Conservation (phyloP, 2,888 invertebrate genomes). For the Orthosia gothica region DNA sequence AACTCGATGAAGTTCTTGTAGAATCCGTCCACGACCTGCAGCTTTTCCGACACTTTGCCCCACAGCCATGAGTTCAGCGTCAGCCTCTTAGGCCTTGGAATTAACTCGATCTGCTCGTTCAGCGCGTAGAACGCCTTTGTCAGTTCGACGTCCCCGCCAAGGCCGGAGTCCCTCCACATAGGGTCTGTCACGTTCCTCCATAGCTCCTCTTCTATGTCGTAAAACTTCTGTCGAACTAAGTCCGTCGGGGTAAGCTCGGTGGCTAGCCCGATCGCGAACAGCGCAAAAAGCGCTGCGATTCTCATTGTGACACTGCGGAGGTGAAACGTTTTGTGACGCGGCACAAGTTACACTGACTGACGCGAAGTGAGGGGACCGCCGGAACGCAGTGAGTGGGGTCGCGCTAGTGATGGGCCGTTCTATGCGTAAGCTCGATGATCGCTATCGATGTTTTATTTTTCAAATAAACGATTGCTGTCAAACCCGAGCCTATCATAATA, state of each 20-base stretch:
- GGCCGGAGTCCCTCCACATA: conserved; percentile 79
- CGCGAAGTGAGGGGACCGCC: conserved; percentile 80
- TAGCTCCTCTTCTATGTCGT: conserved; percentile 91
- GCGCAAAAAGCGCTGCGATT: conserved; percentile 81
- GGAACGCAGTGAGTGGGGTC: conserved; percentile 77
- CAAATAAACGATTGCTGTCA: no score
- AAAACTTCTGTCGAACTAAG: conserved; percentile 91
- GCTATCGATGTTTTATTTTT: conserved; percentile 49
- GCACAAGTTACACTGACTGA: conserved; percentile 80
- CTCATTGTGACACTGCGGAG: conserved; percentile 76
- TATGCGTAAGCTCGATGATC: conserved; percentile 57
- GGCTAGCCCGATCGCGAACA: conserved; percentile 76
- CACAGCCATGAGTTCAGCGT: conserved; percentile 92
- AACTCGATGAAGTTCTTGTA: conserved; percentile 93
- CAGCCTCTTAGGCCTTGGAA: conserved; percentile 77
- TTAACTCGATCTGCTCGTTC: conserved; percentile 88
- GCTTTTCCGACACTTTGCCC: conserved; percentile 92
- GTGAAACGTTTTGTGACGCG: conserved; percentile 77
- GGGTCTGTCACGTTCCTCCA: conserved; percentile 87
- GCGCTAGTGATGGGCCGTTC: conserved; percentile 75
- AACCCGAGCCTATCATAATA: no score
- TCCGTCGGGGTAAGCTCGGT: conserved; percentile 90
- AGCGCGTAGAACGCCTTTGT: conserved; percentile 91
- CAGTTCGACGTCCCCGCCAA: conserved; percentile 90
- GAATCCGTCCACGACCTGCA: conserved; percentile 92